Evolutionary conservation across 2,888 invertebrate species (phyloP).

Genomic region (Antheraea yamamai): DNA sequence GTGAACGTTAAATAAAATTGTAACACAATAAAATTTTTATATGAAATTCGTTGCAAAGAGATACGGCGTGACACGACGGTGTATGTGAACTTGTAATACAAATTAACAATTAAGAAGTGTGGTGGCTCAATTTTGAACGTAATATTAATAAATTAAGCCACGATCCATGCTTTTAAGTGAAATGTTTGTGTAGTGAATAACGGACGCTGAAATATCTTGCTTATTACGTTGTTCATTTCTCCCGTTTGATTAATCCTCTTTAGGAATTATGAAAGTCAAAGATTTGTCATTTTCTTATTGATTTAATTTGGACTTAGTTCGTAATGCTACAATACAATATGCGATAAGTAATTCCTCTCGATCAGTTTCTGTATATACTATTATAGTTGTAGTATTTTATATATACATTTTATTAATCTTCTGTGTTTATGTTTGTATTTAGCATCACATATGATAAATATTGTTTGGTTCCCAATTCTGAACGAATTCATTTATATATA

Average conservation of each 20-base stretch:
- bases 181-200: slow-evolving; percentile 37
- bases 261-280: not conserved
- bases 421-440: not conserved
- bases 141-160: slow-evolving; percentile 48
- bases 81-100: slow-evolving; percentile 46
- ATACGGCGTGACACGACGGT: slow-evolving; percentile 31
- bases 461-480: not conserved
- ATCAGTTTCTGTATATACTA: not conserved
- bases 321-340: no score
- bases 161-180: slow-evolving; percentile 42
- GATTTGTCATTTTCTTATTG: not conserved
- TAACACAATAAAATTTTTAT: not conserved
- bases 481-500: no score
- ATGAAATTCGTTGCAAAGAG: slow-evolving; percentile 43
- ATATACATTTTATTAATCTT: not conserved
- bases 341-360: no score
- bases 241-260: not conserved
- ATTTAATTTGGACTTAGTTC: not conserved
- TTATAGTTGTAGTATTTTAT: not conserved
- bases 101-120: slow-evolving; percentile 43
- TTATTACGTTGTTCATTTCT: slow-evolving; percentile 30
- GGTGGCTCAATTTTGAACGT: slow-evolving; percentile 58
- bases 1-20: not conserved
- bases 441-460: not conserved
- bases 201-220: slow-evolving; percentile 40